Evolutionary conservation across 1,140 invertebrate species (phyloP).

Genomic region (Lasioglossum baleicum): DNA sequence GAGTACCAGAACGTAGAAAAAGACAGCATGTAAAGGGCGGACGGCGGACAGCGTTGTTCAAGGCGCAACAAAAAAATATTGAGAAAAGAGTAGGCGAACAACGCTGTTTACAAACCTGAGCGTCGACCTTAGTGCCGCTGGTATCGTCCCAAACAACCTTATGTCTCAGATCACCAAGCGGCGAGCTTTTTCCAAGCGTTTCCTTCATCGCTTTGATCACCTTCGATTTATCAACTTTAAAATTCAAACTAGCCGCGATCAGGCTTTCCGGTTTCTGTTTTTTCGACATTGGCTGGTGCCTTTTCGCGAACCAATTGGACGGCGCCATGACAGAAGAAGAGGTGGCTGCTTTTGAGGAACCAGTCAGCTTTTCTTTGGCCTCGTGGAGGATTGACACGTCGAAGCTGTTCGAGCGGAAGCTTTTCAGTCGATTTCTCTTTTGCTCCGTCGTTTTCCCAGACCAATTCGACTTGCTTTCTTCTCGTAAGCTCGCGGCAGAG

Average conservation of each 20-base stretch:
- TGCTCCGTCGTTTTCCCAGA: slow-evolving; percentile 73
- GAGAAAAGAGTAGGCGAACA: too few relatives aligned
- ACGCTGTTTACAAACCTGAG: slow-evolving; percentile 77
- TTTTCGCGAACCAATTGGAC: slow-evolving; percentile 87
- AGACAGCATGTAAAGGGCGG: too few relatives aligned
- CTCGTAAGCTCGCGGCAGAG: slow-evolving; percentile 38
- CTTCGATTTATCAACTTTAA: slow-evolving; percentile 75
- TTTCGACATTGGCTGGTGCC: slow-evolving; percentile 86
- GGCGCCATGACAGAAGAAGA: slow-evolving; percentile 71
- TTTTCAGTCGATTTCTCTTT: slow-evolving; percentile 81
- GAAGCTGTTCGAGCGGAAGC: slow-evolving; percentile 88
- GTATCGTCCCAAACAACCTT: slow-evolving; percentile 86
- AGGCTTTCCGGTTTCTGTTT: slow-evolving; percentile 81
- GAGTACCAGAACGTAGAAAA: too few relatives aligned
- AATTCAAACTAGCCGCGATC: slow-evolving; percentile 62
- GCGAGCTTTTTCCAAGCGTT: slow-evolving; percentile 75
- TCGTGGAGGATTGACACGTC: slow-evolving; percentile 87
- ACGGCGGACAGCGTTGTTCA: too few relatives aligned
- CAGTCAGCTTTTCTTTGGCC: slow-evolving; percentile 76
- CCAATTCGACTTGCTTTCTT: slow-evolving; percentile 61
- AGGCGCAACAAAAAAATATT: too few relatives aligned
- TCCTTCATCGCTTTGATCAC: slow-evolving; percentile 79
- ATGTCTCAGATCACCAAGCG: slow-evolving; percentile 59
- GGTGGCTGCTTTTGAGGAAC: slow-evolving; percentile 34
- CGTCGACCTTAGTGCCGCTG: slow-evolving; percentile 87